Evolutionary conservation across 2,888 invertebrate genomes (phyloP).

Genomic region (Osedax frankpressi): DNA sequence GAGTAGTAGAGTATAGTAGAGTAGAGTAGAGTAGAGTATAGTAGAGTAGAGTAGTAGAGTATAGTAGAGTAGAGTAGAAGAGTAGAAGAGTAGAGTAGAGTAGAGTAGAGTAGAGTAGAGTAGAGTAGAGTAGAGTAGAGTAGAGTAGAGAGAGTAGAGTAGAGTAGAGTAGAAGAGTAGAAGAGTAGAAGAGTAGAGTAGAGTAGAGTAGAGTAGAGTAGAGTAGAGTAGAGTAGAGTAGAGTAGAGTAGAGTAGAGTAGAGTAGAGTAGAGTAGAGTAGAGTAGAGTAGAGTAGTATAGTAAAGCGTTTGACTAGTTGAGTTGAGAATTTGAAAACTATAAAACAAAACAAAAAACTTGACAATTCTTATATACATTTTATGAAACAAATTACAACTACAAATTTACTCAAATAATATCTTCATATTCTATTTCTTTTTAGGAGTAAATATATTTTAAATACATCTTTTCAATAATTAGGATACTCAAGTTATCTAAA

Average conservation of each 20-base stretch:
- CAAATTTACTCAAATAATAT: too few species aligned
- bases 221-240: background rate
- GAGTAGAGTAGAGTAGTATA: background rate
- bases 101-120: background rate
- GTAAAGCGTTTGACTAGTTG: background rate
- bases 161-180: background rate
- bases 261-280: slow-evolving; percentile 7
- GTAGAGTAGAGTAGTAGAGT: too few species aligned
- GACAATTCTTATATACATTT: too few species aligned
- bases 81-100: background rate
- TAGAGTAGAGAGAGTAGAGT: slow-evolving; percentile 1
- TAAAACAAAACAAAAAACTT: too few species aligned
- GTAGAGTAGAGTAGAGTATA: too few species aligned
- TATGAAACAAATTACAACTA: too few species aligned
- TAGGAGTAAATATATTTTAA: too few species aligned
- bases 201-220: slow-evolving; percentile 1
- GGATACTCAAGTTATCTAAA: too few species aligned
- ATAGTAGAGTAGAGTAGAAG: background rate
- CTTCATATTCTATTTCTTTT: too few species aligned
- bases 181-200: background rate
- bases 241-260: slow-evolving; percentile 3
- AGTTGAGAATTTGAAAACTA: too few species aligned
- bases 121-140: background rate
- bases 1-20: too few species aligned
- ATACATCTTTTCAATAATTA: too few species aligned